A percentile compares a stretch with the other conserved stretches of the same genome.
Evolutionary conservation across 2,888 invertebrate species (phyloP).

Genomic region (Gisinianus flammeolus): DNA sequence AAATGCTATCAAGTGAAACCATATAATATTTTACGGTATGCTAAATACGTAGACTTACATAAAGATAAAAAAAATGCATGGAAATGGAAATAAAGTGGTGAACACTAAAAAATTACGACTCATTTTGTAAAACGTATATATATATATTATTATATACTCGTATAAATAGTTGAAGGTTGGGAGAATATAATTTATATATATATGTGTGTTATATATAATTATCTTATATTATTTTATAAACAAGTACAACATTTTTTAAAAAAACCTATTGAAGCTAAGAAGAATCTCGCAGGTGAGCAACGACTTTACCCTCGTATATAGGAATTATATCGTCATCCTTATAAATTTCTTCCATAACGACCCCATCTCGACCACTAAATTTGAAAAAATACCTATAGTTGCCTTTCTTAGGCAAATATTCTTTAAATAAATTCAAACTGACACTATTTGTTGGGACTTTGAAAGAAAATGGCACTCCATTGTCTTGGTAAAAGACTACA

Average conservation of each 20-base stretch:
- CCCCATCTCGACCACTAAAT: conserved; percentile 12
- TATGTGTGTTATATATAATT: too few species aligned
- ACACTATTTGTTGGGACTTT: conserved; percentile 29
- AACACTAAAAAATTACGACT: too few species aligned
- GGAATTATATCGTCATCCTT: conserved; percentile 31
- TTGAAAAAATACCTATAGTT: conserved; percentile 39
- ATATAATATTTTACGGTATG: too few species aligned
- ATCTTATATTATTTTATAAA: not conserved
- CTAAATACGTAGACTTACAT: too few species aligned
- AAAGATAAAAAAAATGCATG: too few species aligned
- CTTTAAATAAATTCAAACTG: conserved; percentile 32
- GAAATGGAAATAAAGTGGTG: too few species aligned
- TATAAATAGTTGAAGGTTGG: not conserved
- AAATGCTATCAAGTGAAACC: too few species aligned
- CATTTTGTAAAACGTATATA: too few species aligned
- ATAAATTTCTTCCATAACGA: conserved; percentile 32
- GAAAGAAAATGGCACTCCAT: conserved; percentile 26
- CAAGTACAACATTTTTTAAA: conserved; percentile 1
- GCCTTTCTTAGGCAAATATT: conserved; percentile 33
- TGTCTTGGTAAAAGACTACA: conserved; percentile 16
- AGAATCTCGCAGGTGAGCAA: conserved; percentile 30
- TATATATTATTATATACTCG: too few species aligned
- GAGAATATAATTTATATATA: not conserved
- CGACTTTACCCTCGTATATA: conserved; percentile 35
- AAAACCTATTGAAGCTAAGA: conserved; percentile 6